Evolutionary conservation across 2,888 invertebrate genomes (phyloP).

Genomic region (Lymantria dispar): DNA sequence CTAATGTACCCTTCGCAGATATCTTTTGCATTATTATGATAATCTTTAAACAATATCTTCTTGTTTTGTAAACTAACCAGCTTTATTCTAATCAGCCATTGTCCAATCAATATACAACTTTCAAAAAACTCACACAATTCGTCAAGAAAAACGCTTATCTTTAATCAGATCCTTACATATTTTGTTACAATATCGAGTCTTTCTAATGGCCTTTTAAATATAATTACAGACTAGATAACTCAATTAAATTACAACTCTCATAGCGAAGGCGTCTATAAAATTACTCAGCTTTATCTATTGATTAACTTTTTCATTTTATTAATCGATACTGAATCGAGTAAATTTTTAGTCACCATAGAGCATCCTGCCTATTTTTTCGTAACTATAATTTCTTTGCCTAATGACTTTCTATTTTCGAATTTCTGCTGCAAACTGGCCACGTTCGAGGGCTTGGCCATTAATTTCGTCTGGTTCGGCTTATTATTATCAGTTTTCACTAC

Average conservation of each 20-base stretch:
- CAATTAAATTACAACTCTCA: constrained; percentile 27
- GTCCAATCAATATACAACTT: constrained; percentile 12
- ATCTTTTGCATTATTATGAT: background rate
- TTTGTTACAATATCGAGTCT: constrained; percentile 26
- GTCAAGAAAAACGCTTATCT: constrained; percentile 1
- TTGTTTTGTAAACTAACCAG: constrained; percentile 4
- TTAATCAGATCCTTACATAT: constrained; percentile 33
- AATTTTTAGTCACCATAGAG: constrained; percentile 23
- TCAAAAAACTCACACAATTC: constrained; percentile 9
- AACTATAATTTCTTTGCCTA: constrained; percentile 65
- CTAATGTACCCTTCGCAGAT: background rate
- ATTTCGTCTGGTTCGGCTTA: constrained; percentile 68
- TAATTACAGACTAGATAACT: constrained; percentile 39
- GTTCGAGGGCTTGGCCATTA: constrained; percentile 84
- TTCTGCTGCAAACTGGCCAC: constrained; percentile 91
- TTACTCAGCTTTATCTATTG: constrained; percentile 2
- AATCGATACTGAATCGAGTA: constrained; percentile 24
- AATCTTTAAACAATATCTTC: background rate
- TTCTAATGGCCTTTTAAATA: constrained; percentile 35
- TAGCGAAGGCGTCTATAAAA: constrained; percentile 11
- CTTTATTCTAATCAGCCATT: constrained; percentile 20
- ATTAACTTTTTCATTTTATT: background rate
- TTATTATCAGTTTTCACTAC: constrained; percentile 52
- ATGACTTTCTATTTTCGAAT: constrained; percentile 85
- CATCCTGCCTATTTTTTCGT: constrained; percentile 52